Conservation (phyloP, 2,888 invertebrate species). For the Lasioglossum oenotherae region DNA sequence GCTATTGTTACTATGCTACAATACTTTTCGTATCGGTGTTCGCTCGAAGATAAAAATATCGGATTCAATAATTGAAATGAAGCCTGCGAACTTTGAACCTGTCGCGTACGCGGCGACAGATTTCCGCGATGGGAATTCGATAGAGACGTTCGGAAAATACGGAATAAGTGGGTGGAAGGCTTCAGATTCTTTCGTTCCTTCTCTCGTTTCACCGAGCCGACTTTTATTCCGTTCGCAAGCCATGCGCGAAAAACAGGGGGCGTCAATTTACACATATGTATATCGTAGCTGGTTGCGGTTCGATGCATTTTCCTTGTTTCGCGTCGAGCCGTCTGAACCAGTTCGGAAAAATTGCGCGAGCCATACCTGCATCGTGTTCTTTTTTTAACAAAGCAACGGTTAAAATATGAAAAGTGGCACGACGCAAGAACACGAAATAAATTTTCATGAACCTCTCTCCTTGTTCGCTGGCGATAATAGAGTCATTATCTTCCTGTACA, state of each 20-base stretch:
- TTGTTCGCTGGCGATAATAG: neutral
- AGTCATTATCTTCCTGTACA: neutral
- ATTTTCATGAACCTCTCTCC: neutral
- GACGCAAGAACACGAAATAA: neutral
- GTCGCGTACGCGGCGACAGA: constrained; percentile 11
- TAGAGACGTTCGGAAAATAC: constrained; percentile 1
- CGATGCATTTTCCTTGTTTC: constrained; percentile 37
- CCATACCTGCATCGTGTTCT: neutral
- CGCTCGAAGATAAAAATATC: too few species aligned
- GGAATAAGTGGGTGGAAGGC: neutral
- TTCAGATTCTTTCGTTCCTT: neutral
- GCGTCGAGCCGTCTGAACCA: neutral
- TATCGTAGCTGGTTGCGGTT: constrained; percentile 27
- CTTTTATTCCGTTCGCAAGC: constrained; percentile 27
- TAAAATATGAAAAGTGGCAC: neutral
- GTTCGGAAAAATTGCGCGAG: constrained; percentile 18
- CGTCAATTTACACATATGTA: constrained; percentile 26
- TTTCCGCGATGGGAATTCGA: constrained; percentile 18
- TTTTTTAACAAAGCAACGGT: neutral
- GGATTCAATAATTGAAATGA: neutral
- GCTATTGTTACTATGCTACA: neutral
- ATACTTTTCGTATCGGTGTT: too few species aligned
- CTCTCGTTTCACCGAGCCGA: neutral
- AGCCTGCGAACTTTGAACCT: neutral
- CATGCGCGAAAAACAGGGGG: constrained; percentile 23